These are phyloP conservation scores for Calonectris borealis DNA, from an alignment of 2,113 vertebrate species.

Conservation along the genomic window DNA sequence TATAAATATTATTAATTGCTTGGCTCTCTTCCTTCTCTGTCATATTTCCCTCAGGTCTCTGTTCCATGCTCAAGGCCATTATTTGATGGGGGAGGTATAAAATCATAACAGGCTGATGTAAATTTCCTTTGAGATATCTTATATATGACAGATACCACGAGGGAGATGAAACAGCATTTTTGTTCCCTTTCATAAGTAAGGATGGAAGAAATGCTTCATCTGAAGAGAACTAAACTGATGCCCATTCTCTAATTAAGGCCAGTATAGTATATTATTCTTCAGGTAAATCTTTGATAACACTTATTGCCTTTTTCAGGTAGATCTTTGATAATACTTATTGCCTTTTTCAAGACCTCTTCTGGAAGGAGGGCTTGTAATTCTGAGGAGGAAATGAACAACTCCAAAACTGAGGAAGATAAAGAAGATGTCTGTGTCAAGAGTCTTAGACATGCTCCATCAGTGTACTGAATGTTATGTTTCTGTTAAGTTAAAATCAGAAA, in stretches of 20 bases:
- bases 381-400: constrained; percentile 30
- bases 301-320: constrained; percentile 3
- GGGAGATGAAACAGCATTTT: constrained; percentile 60
- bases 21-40: constrained; percentile 57
- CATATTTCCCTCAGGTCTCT: constrained; percentile 62
- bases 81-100: constrained; percentile 57
- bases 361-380: background rate
- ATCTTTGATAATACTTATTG: constrained; percentile 23
- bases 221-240: constrained; percentile 4
- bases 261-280: background rate
- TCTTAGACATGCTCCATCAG: background rate
- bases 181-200: constrained; percentile 3
- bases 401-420: constrained; percentile 15
- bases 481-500: constrained; percentile 39
- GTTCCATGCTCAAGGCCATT: constrained; percentile 53
- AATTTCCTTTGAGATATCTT: constrained; percentile 64
- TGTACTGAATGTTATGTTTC: background rate
- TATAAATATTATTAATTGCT: constrained; percentile 67
- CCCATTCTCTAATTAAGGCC: background rate
- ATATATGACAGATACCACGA: constrained; percentile 40
- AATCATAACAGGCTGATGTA: constrained; percentile 62
- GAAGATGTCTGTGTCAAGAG: background rate
- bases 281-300: constrained; percentile 18
- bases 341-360: constrained; percentile 10
- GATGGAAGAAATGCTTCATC: background rate